Evolutionary conservation across 2,888 invertebrate species (phyloP).

Genomic region (Noctua comes): DNA sequence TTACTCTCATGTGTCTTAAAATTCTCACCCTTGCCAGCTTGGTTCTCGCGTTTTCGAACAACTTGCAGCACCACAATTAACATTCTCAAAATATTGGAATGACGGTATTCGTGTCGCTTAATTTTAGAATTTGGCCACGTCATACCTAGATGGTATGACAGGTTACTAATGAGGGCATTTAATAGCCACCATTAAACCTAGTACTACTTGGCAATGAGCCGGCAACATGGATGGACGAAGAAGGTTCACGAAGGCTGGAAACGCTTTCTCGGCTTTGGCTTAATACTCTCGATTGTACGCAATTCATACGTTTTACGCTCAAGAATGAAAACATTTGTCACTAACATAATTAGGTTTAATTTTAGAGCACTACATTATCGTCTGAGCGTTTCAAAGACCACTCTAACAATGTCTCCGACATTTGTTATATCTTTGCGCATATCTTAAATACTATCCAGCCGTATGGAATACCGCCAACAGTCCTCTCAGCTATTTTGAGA

Average conservation of each 20-base stretch:
- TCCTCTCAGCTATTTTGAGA: constrained; percentile 72
- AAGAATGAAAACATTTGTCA: constrained; percentile 35
- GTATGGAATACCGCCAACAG: constrained; percentile 74
- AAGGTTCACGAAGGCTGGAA: constrained; percentile 42
- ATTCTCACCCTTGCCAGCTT: background rate
- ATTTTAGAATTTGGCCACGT: constrained; percentile 24
- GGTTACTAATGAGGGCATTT: constrained; percentile 50
- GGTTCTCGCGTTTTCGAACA: background rate
- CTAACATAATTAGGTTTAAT: constrained; percentile 44
- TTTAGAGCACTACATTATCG: constrained; percentile 48
- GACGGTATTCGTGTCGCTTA: constrained; percentile 14
- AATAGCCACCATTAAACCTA: constrained; percentile 44
- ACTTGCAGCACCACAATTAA: background rate
- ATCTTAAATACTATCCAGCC: constrained; percentile 62
- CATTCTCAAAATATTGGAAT: constrained; percentile 11
- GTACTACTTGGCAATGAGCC: constrained; percentile 53
- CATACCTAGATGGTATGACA: constrained; percentile 23
- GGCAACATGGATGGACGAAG: constrained; percentile 8
- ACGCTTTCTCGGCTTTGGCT: constrained; percentile 24
- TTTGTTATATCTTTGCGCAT: constrained; percentile 55
- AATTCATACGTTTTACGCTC: constrained; percentile 19
- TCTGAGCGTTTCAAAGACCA: constrained; percentile 31
- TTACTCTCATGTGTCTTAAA: background rate
- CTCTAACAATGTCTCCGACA: constrained; percentile 50
- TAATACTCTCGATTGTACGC: constrained; percentile 36